phyloP scores from a whole-genome alignment of 2,113 vertebrate genomes.

The Gymnocephalus cernua region DNA sequence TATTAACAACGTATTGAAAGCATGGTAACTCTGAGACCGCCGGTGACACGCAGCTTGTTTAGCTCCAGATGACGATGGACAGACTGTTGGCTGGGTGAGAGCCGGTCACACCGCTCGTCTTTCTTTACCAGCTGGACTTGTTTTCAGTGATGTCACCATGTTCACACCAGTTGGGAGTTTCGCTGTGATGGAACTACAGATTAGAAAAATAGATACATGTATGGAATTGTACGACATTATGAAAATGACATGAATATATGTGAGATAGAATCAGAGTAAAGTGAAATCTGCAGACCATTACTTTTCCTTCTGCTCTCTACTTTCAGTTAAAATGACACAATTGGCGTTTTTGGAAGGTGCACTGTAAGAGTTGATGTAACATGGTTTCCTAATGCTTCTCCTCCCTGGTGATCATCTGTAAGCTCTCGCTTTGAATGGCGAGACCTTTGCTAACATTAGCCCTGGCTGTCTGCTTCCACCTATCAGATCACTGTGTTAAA shows the following conservation, averaged over 20 bases:
- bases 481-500: slow-evolving; percentile 93
- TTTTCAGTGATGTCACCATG: not conserved
- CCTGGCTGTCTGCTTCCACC: slow-evolving; percentile 73
- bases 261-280: not conserved
- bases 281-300: not conserved
- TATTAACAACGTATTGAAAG: too few relatives aligned
- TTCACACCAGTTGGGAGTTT: not conserved
- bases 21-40: too few relatives aligned
- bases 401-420: slow-evolving; percentile 7
- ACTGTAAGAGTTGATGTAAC: not conserved
- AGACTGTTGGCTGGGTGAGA: not conserved
- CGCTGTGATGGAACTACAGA: not conserved
- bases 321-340: not conserved
- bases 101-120: not conserved
- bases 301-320: not conserved
- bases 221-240: not conserved
- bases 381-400: not conserved
- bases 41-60: too few relatives aligned
- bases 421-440: not conserved
- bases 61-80: not conserved
- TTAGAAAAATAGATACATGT: not conserved
- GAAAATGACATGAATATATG: not conserved
- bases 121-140: not conserved
- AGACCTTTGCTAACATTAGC: slow-evolving; percentile 52
- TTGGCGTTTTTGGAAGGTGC: not conserved